Evolutionary conservation across 2,888 invertebrate species (phyloP).

Genomic region (Agelastica alni): DNA sequence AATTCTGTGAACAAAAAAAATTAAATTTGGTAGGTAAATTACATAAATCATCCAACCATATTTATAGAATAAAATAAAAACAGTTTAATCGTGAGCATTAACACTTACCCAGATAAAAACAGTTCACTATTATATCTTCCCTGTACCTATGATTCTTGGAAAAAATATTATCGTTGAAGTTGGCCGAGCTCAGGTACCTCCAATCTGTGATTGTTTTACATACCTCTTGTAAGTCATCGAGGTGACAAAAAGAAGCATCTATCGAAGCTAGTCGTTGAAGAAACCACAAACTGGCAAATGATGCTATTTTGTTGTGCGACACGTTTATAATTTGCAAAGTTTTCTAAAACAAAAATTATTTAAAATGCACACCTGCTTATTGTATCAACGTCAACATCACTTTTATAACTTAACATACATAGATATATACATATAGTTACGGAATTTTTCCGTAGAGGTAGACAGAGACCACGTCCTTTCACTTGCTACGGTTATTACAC

Average conservation of each 20-base stretch:
- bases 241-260: conserved; percentile 63
- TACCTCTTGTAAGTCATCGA: conserved; percentile 62
- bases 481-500: too few species aligned
- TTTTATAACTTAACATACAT: too few species aligned
- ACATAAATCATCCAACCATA: too few species aligned
- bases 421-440: too few species aligned
- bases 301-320: conserved; percentile 65
- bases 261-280: conserved; percentile 61
- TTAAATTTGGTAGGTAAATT: too few species aligned
- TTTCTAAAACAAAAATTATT: conserved; percentile 55
- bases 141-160: conserved; percentile 66
- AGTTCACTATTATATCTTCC: conserved; percentile 69
- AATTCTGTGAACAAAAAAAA: conserved; percentile 55
- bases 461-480: too few species aligned
- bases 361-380: too few species aligned
- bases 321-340: conserved; percentile 65
- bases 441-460: too few species aligned
- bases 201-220: conserved; percentile 63
- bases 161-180: conserved; percentile 68
- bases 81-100: neutral
- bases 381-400: too few species aligned
- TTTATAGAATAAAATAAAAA: neutral
- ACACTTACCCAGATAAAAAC: conserved; percentile 62
- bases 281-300: conserved; percentile 60
- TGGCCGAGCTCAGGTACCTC: conserved; percentile 61